Conservation (phyloP, 1,140 invertebrate species). For the Zaprionus vittiger region DNA sequence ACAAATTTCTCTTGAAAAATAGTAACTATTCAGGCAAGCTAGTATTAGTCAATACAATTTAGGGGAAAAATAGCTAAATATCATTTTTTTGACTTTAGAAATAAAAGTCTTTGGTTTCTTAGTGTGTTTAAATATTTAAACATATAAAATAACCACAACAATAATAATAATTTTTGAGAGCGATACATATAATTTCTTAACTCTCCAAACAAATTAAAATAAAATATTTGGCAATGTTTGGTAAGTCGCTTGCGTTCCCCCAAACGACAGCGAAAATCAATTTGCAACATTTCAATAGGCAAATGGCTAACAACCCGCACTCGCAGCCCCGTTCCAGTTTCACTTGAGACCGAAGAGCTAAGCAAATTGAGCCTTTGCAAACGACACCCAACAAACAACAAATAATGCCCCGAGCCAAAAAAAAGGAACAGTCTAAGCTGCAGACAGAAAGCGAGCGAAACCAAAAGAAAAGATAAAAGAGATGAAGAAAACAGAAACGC, state of each 20-base stretch:
- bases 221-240: not conserved
- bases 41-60: too few species aligned
- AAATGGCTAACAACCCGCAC: constrained; percentile 65
- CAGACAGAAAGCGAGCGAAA: not conserved
- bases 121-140: too few species aligned
- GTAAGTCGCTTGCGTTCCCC: constrained; percentile 16
- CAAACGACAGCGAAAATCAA: constrained; percentile 46
- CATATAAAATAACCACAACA: too few species aligned
- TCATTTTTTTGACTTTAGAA: too few species aligned
- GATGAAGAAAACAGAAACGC: constrained; percentile 7
- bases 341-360: constrained; percentile 14
- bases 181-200: too few species aligned
- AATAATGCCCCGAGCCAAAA: constrained; percentile 49
- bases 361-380: constrained; percentile 50
- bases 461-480: constrained; percentile 21
- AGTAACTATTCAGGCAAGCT: too few species aligned
- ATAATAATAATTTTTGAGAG: too few species aligned
- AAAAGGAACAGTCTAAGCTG: not conserved
- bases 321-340: constrained; percentile 28
- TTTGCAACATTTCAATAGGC: constrained; percentile 74
- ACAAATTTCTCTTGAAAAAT: too few species aligned
- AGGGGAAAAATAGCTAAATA: too few species aligned
- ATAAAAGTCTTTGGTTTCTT: too few species aligned
- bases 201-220: too few species aligned
- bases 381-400: constrained; percentile 71